Percentiles rank a stretch among this genome's conserved stretches.
These are phyloP conservation scores for Scomberomorus guttatus DNA, from an alignment of 2,797 vertebrate species.

Conservation along the genomic window DNA sequence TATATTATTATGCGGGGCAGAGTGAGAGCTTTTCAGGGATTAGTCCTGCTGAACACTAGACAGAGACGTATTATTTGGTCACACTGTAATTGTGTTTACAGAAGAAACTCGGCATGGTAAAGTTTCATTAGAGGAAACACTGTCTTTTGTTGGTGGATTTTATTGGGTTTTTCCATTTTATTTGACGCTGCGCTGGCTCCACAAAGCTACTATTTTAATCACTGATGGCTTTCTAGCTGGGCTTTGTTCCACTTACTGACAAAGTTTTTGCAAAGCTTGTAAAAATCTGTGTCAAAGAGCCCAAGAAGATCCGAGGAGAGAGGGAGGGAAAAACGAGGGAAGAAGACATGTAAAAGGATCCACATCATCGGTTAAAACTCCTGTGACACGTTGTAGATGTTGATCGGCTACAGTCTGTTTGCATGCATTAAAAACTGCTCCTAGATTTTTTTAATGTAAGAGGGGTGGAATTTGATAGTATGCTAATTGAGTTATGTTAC, in stretches of 20 bases:
- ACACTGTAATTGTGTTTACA: constrained; percentile 52
- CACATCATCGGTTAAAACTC: background rate
- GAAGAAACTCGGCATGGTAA: constrained; percentile 54
- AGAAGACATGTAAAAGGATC: background rate
- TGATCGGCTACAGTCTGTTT: background rate
- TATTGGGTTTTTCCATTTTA: constrained; percentile 74
- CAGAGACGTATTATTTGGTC: constrained; percentile 25
- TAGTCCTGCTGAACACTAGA: constrained; percentile 9
- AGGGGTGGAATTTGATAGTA: background rate
- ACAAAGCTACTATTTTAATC: constrained; percentile 74
- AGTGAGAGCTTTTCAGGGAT: constrained; percentile 20
- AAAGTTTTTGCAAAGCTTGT: constrained; percentile 61
- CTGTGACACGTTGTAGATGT: background rate
- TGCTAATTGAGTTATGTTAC: background rate
- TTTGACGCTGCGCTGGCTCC: constrained; percentile 75
- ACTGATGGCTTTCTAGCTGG: constrained; percentile 57
- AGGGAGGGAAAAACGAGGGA: background rate
- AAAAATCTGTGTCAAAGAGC: constrained; percentile 63
- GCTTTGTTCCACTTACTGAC: constrained; percentile 76
- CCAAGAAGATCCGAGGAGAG: constrained; percentile 47
- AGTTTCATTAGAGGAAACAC: constrained; percentile 79
- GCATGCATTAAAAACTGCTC: background rate
- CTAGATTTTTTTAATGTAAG: too few relatives aligned
- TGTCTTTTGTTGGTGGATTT: constrained; percentile 69
- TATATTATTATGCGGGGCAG: background rate